Evolutionary conservation across 2,113 vertebrate species (phyloP), one percentile per base, ranked within the genome.

Genomic region (Eulacestoma nigropectus): DNA sequence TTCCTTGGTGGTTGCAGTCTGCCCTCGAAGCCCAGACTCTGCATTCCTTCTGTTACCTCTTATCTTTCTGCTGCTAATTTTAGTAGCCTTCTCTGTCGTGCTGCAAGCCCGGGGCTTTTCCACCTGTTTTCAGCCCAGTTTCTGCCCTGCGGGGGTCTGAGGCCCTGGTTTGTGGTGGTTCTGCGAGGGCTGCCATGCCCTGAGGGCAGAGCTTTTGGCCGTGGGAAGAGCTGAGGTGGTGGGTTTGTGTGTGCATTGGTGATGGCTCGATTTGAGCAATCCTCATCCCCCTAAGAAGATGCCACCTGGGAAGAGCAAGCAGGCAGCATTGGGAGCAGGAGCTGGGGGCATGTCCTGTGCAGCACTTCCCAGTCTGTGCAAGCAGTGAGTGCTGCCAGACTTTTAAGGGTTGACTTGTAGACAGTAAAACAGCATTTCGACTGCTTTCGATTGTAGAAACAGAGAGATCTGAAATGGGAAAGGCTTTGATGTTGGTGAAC

Each of bases 271-370:
- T 39, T 11, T 59, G 13, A 68, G 27, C 69, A 37, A 12, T 79
- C 19, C 32, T 23, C 14, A 6, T 62, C 11, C n/a, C 16, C 0
- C 0, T 53, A 44, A 49, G 67, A 46, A 73, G 49, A 56, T 16
- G 17, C 47, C 35, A 11, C 41, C 2, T 0, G 0, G 26, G 15
- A 12, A 46, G 21, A 33, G 41, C 16, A 19, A 26, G 22, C 0
- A 3, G 44, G 17, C 23, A 35, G 37, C 0, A 0, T 6, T 16
- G 6, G 50, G 49, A 68, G 44, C 23, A 9, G 70, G 56, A 92
- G 16, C 4, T 53, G 39, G 14, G 67, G 72, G 6, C 16, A 6
- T 0, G 0, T 72, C 60, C 52, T 47, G 37, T 4, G 7, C 41
- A 59, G 73, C 0, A 0, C n/a, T 69, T 57, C 17, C 49, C 13